Evolutionary conservation across 2,113 vertebrate species (phyloP).

Genomic region (Python bivittatus): DNA sequence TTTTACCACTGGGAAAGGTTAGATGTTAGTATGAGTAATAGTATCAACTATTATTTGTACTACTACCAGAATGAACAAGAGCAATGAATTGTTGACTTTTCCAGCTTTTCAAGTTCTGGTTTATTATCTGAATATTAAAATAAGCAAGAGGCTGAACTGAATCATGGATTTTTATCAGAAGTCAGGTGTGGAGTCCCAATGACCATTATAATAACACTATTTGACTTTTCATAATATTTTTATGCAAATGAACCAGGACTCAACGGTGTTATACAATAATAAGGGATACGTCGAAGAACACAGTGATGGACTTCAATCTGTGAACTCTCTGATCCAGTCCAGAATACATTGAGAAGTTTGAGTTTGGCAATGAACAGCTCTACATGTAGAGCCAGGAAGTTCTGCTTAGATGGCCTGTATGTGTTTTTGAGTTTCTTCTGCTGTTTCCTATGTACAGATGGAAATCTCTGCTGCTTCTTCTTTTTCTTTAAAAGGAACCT

Average conservation of each 20-base stretch:
- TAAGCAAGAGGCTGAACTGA: background rate
- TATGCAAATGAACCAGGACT: background rate
- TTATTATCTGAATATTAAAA: background rate
- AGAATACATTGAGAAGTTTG: background rate
- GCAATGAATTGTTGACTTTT: background rate
- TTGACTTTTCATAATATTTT: background rate
- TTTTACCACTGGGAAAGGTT: background rate
- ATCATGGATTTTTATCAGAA: background rate
- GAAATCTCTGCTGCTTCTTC: constrained; percentile 34
- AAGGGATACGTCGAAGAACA: background rate
- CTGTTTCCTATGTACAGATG: background rate
- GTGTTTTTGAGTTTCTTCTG: background rate
- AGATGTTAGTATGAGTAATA: background rate
- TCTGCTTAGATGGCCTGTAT: background rate
- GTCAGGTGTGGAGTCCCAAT: background rate
- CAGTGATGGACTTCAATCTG: background rate
- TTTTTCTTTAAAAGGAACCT: constrained; percentile 20
- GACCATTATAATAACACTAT: background rate
- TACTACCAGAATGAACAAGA: background rate
- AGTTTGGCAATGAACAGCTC: background rate
- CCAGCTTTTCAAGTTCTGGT: background rate
- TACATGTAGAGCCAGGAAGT: background rate
- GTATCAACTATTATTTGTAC: background rate
- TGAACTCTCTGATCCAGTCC: background rate
- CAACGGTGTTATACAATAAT: background rate